phyloP scores from a whole-genome alignment of 2,113 vertebrate genomes.

The Spilogale gracilis region DNA sequence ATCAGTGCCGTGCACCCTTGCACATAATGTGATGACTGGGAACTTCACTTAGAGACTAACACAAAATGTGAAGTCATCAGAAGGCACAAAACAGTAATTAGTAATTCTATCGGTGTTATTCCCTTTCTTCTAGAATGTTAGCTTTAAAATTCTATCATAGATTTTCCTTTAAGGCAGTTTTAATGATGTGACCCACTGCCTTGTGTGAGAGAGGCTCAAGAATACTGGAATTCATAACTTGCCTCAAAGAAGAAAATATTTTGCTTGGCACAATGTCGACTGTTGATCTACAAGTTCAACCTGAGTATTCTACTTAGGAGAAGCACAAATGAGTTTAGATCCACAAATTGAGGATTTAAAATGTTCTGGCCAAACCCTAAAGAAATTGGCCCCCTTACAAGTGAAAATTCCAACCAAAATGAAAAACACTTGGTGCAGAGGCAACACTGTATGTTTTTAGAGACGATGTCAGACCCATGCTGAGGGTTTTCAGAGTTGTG shows the following conservation, averaged over 20 bases:
- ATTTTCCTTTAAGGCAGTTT: conserved; percentile 38
- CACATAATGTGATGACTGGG: background rate
- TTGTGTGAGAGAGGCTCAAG: conserved; percentile 48
- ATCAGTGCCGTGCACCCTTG: background rate
- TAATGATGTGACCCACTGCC: conserved; percentile 36
- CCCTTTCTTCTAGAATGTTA: background rate
- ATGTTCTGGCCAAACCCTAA: conserved; percentile 45
- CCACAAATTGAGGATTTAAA: conserved; percentile 52
- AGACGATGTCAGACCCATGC: background rate
- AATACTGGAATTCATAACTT: conserved; percentile 47
- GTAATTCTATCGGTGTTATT: background rate
- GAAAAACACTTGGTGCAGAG: conserved; percentile 7
- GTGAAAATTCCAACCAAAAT: conserved; percentile 58
- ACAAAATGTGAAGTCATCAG: background rate
- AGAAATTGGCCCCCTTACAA: conserved; percentile 46
- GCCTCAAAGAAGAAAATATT: conserved; percentile 73
- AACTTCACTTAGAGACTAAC: background rate
- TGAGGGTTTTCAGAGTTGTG: background rate
- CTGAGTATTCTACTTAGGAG: conserved; percentile 48
- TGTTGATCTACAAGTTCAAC: conserved; percentile 10
- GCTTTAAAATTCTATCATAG: conserved; percentile 40
- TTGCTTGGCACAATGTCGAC: conserved; percentile 43
- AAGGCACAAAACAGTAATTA: conserved; percentile 4
- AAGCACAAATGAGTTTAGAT: background rate
- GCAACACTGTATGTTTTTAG: background rate